Evolutionary conservation across 2,888 invertebrate genomes (phyloP), one percentile per base, ranked within the genome.

Genomic region (Drosophila paranaensis): DNA sequence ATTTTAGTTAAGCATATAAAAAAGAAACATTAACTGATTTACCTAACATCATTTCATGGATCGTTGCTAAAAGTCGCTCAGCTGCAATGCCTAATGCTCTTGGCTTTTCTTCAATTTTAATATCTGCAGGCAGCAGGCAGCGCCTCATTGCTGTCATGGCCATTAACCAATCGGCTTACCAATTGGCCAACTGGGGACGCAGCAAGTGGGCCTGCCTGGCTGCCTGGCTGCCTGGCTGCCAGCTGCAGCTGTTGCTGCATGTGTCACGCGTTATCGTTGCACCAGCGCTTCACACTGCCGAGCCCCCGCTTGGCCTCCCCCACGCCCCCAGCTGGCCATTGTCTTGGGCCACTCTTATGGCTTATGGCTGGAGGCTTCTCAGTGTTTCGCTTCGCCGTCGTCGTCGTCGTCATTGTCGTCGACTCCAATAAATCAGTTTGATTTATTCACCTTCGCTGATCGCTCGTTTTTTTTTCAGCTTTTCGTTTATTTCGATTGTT

Each of bases 351-450:
- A 64, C 48, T 66, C 60, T 48, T 67, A 62, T 64, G 66, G 66
- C 60, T 45, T 67, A 62, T 67, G 66, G 66, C 74, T 63, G 60
- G 57, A 69, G 60, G 61, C 73, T 63, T 53, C 71, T 62, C 74
- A 40, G 53, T 60, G 48, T 35, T 43, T 46, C 58, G 43, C 63
- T 55, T 61, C 76, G 6, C 20, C 20, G 60, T 71, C 78, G 70
- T 78, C 80, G 60, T 71, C 78, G 71, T 78, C 80, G 69, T 82
- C 81, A 74, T 83, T 83, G 89, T 77, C 79, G 79, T 74, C 89
- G 82, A 66, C 56, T 82, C 74, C 88, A 90, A 88, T 90, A 88
- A 88, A 90, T 88, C 88, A 88, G 79, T 88, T 85, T 88, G 88
- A 88, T 88, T 88, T 88, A 88, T 88, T 85, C 65, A 79, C 88